Evolutionary conservation across 2,888 invertebrate genomes (phyloP).

Genomic region (Brachylomia viminalis): DNA sequence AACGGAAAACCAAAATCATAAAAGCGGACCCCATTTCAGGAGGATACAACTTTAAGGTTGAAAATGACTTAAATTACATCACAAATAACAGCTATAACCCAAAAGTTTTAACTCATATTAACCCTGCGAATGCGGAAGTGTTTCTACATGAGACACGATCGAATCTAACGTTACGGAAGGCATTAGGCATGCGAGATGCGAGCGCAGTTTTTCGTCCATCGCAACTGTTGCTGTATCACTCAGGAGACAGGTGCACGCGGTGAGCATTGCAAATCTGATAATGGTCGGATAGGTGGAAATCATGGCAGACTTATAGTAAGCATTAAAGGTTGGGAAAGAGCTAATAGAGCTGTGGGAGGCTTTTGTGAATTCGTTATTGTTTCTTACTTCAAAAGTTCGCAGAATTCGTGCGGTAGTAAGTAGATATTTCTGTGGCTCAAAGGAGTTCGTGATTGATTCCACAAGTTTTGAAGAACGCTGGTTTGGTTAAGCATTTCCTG

Average conservation of each 20-base stretch:
- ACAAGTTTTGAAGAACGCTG: neutral
- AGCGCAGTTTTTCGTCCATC: conserved; percentile 43
- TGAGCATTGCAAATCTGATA: conserved; percentile 36
- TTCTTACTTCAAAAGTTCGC: conserved; percentile 1
- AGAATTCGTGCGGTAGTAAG: neutral
- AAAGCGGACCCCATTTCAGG: conserved; percentile 6
- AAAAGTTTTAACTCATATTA: conserved; percentile 35
- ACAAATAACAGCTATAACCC: conserved; percentile 28
- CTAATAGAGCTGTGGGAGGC: neutral
- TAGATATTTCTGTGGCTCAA: neutral
- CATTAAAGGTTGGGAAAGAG: neutral
- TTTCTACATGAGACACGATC: conserved; percentile 47
- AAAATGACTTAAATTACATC: conserved; percentile 22
- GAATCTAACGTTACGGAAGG: conserved; percentile 43
- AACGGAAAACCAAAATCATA: conserved; percentile 26
- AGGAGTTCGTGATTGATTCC: conserved; percentile 8
- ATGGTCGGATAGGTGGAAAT: neutral
- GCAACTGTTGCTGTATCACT: conserved; percentile 54
- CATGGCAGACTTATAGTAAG: neutral
- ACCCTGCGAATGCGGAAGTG: conserved; percentile 41
- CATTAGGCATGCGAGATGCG: conserved; percentile 60
- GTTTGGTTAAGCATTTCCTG: conserved; percentile 11
- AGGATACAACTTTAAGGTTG: conserved; percentile 9
- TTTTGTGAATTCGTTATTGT: neutral
- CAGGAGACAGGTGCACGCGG: conserved; percentile 34